A percentile compares a stretch with the other conserved stretches of the same genome.
Evolutionary conservation across 2,113 vertebrate species (phyloP).

Genomic region (Tapirus terrestris): DNA sequence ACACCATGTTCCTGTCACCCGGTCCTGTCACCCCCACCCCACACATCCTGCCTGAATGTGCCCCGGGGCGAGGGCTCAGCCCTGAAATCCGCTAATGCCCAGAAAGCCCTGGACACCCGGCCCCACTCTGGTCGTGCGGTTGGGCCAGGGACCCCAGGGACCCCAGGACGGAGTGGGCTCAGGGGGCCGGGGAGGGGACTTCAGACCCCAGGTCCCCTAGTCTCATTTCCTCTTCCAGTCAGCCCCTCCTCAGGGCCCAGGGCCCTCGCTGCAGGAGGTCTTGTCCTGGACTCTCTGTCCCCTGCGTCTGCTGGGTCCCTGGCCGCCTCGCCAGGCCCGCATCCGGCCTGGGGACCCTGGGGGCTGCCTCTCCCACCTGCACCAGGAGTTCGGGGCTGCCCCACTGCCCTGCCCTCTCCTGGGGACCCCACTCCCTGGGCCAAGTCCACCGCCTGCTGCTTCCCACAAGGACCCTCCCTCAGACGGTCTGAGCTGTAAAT

Average conservation of each 20-base stretch:
- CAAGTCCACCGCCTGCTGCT: background rate
- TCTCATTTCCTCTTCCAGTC: background rate
- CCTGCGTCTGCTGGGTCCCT: background rate
- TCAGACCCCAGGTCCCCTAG: background rate
- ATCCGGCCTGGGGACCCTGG: background rate
- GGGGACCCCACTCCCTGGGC: background rate
- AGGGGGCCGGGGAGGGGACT: background rate
- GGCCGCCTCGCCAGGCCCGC: background rate
- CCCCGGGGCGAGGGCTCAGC: background rate
- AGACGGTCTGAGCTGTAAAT: background rate
- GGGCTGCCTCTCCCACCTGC: background rate
- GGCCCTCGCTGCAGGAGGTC: background rate
- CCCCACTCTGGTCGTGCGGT: background rate
- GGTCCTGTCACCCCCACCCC: no score
- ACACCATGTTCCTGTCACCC: no score
- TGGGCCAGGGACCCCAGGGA: background rate
- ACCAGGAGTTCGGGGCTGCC: background rate
- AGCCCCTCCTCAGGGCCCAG: background rate
- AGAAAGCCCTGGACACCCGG: rapidly evolving
- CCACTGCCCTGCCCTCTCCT: background rate
- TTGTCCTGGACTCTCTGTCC: background rate
- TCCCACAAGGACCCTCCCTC: background rate
- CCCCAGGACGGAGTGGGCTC: background rate
- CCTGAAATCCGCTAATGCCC: background rate
- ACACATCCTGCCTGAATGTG: background rate